Conservation (phyloP, 2,888 invertebrate genomes). For the Synergus gifuensis region DNA sequence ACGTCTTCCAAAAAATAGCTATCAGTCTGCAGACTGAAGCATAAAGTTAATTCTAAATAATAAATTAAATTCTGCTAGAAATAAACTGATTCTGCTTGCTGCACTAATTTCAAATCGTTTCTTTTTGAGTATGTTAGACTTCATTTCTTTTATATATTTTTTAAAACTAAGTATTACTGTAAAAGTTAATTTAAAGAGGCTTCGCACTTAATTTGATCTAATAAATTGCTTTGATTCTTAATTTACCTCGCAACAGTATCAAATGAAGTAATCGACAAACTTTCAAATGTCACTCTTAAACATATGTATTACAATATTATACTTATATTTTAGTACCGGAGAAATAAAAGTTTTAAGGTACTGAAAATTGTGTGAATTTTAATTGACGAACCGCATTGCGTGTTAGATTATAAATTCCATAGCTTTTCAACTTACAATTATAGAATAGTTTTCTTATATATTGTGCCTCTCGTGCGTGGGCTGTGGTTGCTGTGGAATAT, state of each 20-base stretch:
- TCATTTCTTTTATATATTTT: background rate
- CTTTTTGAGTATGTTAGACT: background rate
- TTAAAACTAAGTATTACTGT: background rate
- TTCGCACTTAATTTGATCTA: background rate
- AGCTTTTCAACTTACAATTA: conserved; percentile 9
- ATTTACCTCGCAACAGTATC: background rate
- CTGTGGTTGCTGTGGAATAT: conserved; percentile 73
- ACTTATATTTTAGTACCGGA: conserved; percentile 18
- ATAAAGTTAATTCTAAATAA: background rate
- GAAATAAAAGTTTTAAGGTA: conserved; percentile 9
- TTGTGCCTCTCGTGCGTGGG: conserved; percentile 61
- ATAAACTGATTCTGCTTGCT: background rate
- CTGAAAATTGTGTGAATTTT: conserved; percentile 33
- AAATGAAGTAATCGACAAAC: conserved; percentile 6
- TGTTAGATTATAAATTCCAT: background rate
- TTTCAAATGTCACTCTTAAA: background rate
- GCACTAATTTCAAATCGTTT: background rate
- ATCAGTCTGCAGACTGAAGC: background rate
- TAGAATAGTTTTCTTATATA: conserved; percentile 43
- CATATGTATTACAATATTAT: background rate
- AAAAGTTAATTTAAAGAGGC: background rate
- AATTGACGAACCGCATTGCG: background rate
- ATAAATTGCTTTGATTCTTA: background rate
- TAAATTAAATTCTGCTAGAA: background rate
- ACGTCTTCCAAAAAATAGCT: conserved; percentile 13